Conservation (phyloP, 2,888 invertebrate genomes). For the Oligia latruncula region DNA sequence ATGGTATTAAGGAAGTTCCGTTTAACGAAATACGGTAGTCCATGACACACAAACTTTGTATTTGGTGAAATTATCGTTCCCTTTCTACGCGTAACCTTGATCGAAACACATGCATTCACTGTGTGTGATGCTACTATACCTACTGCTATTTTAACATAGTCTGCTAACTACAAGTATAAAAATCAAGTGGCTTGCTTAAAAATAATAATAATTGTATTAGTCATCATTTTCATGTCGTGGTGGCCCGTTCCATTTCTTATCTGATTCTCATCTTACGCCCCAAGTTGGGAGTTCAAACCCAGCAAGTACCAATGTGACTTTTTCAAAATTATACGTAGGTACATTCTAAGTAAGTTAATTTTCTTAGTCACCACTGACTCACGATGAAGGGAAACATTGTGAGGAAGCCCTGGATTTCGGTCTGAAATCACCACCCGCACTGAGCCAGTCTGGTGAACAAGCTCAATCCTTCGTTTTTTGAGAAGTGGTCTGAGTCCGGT, state of each 20-base stretch:
- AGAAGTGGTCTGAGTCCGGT: background rate
- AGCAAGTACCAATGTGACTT: conserved; percentile 30
- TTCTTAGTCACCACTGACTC: conserved; percentile 17
- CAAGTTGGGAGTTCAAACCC: conserved; percentile 23
- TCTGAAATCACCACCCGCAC: conserved; percentile 49
- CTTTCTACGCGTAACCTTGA: conserved; percentile 57
- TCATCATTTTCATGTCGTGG: conserved; percentile 15
- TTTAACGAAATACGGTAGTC: conserved; percentile 32
- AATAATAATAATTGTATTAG: background rate
- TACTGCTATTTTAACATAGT: conserved; percentile 25
- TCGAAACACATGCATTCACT: conserved; percentile 25
- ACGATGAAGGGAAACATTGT: conserved; percentile 50
- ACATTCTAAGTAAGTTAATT: background rate
- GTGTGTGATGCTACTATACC: background rate
- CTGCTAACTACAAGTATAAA: background rate
- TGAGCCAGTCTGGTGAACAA: conserved; percentile 43
- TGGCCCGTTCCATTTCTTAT: conserved; percentile 16
- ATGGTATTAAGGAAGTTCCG: conserved; percentile 50
- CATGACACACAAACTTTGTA: conserved; percentile 54
- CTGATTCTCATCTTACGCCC: background rate
- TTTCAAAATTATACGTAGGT: conserved; percentile 13
- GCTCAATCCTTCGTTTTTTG: conserved; percentile 10
- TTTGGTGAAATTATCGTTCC: conserved; percentile 54
- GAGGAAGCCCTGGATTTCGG: conserved; percentile 29
- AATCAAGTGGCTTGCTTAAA: background rate